Conservation (phyloP, 2,797 vertebrate genomes). For the Sebastes matsubarae region DNA sequence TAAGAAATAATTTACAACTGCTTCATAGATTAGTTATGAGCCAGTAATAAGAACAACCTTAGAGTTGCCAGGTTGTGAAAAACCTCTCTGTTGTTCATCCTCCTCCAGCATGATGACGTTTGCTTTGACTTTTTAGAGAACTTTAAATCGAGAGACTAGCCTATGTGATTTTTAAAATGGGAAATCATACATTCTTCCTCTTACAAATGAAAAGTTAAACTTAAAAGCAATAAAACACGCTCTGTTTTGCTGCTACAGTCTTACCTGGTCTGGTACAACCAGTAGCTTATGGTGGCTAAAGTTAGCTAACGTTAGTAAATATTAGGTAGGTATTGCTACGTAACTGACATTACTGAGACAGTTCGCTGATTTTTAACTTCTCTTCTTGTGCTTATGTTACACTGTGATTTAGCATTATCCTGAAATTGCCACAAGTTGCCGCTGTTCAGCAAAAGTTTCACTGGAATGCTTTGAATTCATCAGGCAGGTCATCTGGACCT, state of each 20-base stretch:
- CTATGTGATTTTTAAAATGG: not conserved
- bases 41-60: not conserved
- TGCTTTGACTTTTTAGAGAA: not conserved
- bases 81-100: not conserved
- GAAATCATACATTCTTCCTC: not conserved
- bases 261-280: not conserved
- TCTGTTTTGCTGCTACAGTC: rapidly evolving
- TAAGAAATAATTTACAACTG: not conserved
- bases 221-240: not conserved
- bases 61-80: not conserved
- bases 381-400: not conserved
- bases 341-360: not conserved
- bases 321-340: not conserved
- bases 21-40: not conserved
- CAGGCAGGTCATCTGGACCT: not conserved
- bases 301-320: not conserved
- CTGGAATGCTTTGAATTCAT: not conserved
- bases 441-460: not conserved
- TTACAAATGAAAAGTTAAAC: not conserved
- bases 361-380: not conserved
- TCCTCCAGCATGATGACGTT: not conserved
- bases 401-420: not conserved
- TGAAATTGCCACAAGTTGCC: not conserved
- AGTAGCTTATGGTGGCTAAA: not conserved
- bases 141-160: not conserved